A percentile compares a stretch with the other conserved stretches of the same genome.
Evolutionary conservation across 2,113 vertebrate species (phyloP).

Genomic region (Thomomys bottae): DNA sequence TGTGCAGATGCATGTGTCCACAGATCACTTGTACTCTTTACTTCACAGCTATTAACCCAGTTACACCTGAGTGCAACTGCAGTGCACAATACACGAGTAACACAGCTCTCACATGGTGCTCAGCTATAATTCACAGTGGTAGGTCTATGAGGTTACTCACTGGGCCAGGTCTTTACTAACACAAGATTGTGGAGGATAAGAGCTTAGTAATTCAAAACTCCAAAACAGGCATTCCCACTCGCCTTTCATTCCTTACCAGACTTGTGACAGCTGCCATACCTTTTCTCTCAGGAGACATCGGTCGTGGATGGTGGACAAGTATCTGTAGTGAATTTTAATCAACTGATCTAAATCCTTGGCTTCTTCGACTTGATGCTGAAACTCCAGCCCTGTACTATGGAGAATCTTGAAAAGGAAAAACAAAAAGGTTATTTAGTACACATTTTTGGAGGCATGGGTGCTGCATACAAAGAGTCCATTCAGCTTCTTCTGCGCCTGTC

Average conservation of each 20-base stretch:
- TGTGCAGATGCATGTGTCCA: too few relatives aligned
- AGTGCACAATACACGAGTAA: background rate
- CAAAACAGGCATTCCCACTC: background rate
- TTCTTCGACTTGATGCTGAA: conserved; percentile 98
- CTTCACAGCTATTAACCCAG: background rate
- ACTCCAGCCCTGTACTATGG: conserved; percentile 98
- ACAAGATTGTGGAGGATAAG: background rate
- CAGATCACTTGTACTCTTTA: background rate
- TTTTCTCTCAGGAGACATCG: conserved; percentile 97
- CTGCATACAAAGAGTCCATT: background rate
- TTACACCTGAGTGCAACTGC: background rate
- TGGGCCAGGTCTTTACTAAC: background rate
- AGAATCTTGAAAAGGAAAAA: conserved; percentile 90
- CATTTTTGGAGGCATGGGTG: background rate
- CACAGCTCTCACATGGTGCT: background rate
- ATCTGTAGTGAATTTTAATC: conserved; percentile 98
- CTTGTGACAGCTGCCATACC: conserved; percentile 81
- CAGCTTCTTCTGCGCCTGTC: background rate
- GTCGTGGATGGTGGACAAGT: conserved; percentile 97
- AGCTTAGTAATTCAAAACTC: background rate
- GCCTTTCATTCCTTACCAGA: too few relatives aligned
- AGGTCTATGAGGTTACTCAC: background rate
- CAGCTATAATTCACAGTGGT: background rate
- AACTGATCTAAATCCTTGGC: conserved; percentile 98
- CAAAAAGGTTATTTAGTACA: background rate